Base-by-base conservation (phyloP, 2,797 vertebrate genomes). In the Anisognathus igniventris region DNA sequence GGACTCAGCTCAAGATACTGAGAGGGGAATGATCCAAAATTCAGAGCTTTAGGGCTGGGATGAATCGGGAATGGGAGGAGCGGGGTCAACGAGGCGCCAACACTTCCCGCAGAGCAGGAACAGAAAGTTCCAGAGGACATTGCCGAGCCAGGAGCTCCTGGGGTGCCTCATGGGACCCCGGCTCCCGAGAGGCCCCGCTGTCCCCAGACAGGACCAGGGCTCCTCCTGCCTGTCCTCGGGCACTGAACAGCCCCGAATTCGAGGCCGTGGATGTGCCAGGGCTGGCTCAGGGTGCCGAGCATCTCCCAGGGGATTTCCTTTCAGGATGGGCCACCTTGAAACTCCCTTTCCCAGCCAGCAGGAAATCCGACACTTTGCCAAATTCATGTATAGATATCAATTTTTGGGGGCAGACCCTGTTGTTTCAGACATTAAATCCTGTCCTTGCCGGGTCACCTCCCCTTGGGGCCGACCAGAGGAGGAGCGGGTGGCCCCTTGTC, bases 301-400 rank as follows among this genome's bases (percentile, higher is more conserved):
- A 6, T 14, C 57, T 65, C 37, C 65, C 24, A 6, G 22, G 15
- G 27, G 16, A 3, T 24, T 53, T n/a, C 7, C 0, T 21, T 58
- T 4, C 6, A n/a, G 64, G 30, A 7, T 16, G 24, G 15, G 37
- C 64, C 58, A 2, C 22, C 2, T 21, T 3, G 15, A 15, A 48
- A 16, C 12, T 58, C 9, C 2, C 13, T 56, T 60, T 72, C n/a
- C 45, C 37, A 14, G 24, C 33, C n/a, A 47, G 4, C 25, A 9
- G 61, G 9, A 61, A 62, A 37, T 1, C 9, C 0, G 22, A 4
- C 9, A 1, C 1, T 40, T 53, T 2, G 27, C 48, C 28, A 12
- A 67, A 66, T 25, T 27, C 4, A 0, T 1, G 8, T 12, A 0
- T 1, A 15, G 4, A 33, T 31, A 6, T 15, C 33, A 5, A 0